Conservation (phyloP, 2,888 invertebrate species). For the Teinopalpus imperialis region DNA sequence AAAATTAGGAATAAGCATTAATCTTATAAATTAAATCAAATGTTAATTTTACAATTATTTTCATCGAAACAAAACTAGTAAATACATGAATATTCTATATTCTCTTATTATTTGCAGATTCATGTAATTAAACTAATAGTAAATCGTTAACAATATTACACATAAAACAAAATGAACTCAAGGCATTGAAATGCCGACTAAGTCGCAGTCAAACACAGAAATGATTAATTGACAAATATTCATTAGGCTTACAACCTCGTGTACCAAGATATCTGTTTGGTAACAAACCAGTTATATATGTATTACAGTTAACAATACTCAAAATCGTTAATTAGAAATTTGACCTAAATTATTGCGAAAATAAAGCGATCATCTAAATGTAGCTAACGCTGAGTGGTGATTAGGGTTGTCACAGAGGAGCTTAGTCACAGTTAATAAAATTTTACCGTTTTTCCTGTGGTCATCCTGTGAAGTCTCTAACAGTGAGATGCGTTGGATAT, state of each 20-base stretch:
- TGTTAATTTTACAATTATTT: too few species aligned
- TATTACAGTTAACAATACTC: constrained; percentile 32
- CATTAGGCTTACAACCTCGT: constrained; percentile 18
- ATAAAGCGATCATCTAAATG: constrained; percentile 43
- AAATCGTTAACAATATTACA: constrained; percentile 15
- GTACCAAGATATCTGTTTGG: constrained; percentile 32
- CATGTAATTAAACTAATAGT: not conserved
- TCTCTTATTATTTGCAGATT: too few species aligned
- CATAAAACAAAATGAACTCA: constrained; percentile 13
- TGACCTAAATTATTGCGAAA: constrained; percentile 54
- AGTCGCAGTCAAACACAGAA: not conserved
- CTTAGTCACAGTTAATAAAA: too few species aligned
- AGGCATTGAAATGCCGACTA: constrained; percentile 3
- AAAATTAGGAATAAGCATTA: too few species aligned
- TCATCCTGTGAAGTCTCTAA: not conserved
- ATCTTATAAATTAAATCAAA: too few species aligned
- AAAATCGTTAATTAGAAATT: constrained; percentile 42
- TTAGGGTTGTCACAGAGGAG: not conserved
- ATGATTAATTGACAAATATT: constrained; percentile 23
- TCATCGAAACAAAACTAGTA: too few species aligned
- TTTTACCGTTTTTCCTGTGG: too few species aligned
- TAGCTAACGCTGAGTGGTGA: constrained; percentile 29
- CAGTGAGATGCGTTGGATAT: not conserved
- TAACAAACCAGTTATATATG: constrained; percentile 33
- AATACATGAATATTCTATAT: too few species aligned